These are phyloP conservation scores for Crocallis elinguaria DNA, from an alignment of 2,888 invertebrate genomes.

Conservation along the genomic window DNA sequence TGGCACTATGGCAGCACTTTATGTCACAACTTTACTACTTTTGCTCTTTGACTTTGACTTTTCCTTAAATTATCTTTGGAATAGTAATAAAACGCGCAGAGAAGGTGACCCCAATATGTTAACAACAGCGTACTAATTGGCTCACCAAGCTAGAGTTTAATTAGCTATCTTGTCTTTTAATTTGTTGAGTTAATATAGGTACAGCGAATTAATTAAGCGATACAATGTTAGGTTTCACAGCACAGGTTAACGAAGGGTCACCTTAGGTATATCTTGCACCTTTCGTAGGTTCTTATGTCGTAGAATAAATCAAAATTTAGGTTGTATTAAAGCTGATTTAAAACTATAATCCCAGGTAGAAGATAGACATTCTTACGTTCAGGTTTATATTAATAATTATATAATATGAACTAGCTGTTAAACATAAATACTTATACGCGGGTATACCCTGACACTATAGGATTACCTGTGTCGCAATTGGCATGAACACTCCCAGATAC, in stretches of 20 bases:
- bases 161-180: conserved; percentile 14
- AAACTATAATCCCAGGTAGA: too few species aligned
- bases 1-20: conserved; percentile 19
- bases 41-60: conserved; percentile 12
- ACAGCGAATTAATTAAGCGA: conserved; percentile 17
- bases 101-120: conserved; percentile 11
- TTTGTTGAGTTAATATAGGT: conserved; percentile 16
- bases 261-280: conserved; percentile 1
- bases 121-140: conserved; percentile 8
- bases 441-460: too few species aligned
- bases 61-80: neutral
- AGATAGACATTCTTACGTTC: too few species aligned
- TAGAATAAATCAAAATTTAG: too few species aligned
- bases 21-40: conserved; percentile 9
- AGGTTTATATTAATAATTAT: too few species aligned
- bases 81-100: neutral
- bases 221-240: conserved; percentile 16
- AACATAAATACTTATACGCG: too few species aligned
- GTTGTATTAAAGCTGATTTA: too few species aligned
- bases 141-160: conserved; percentile 9
- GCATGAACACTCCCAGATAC: too few species aligned
- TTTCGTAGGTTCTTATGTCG: too few species aligned
- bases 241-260: conserved; percentile 23
- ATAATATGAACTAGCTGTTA: too few species aligned
- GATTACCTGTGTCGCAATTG: too few species aligned